Percentiles rank a stretch among this genome's conserved stretches.
Evolutionary conservation across 2,888 invertebrate species (phyloP).

Genomic region (Agonopterix alstromeriana): DNA sequence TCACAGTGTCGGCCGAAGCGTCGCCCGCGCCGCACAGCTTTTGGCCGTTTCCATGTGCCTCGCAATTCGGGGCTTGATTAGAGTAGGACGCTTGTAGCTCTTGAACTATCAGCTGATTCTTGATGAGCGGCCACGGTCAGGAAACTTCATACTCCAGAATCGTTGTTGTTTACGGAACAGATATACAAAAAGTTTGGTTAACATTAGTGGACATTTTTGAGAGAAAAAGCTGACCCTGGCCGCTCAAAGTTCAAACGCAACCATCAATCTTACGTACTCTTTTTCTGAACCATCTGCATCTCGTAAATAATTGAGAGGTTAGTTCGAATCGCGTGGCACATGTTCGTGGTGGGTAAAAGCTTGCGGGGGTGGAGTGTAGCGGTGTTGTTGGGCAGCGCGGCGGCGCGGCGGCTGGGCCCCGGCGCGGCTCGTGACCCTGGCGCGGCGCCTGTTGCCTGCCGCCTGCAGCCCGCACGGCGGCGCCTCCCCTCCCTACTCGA

Average conservation of each 20-base stretch:
- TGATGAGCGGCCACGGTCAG: conserved; percentile 4
- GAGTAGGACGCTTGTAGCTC: conserved; percentile 22
- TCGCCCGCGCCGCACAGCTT: conserved; percentile 44
- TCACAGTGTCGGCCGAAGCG: conserved; percentile 26
- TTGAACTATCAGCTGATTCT: conserved; percentile 3
- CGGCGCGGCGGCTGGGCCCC: conserved; percentile 49
- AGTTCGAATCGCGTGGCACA: conserved; percentile 44
- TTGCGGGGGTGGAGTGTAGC: conserved; percentile 49
- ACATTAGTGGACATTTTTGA: no score
- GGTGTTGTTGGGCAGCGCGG: conserved; percentile 68
- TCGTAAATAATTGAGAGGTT: background rate
- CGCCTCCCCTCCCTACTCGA: conserved; percentile 82
- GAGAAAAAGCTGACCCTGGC: background rate
- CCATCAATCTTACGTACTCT: background rate
- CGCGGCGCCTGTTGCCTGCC: conserved; percentile 80
- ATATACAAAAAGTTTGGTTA: no score
- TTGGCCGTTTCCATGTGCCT: conserved; percentile 52
- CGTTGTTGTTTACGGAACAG: no score
- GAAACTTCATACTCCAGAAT: background rate
- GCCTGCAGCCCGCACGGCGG: conserved; percentile 83
- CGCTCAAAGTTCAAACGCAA: background rate
- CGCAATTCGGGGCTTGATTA: conserved; percentile 42
- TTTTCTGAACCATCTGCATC: background rate
- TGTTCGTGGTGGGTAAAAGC: conserved; percentile 27
- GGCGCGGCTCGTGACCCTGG: conserved; percentile 68